A percentile compares a stretch with the other conserved stretches of the same genome.
These are phyloP conservation scores for Hirundichthys speculiger DNA, from an alignment of 2,113 vertebrate species.

Conservation along the genomic window DNA sequence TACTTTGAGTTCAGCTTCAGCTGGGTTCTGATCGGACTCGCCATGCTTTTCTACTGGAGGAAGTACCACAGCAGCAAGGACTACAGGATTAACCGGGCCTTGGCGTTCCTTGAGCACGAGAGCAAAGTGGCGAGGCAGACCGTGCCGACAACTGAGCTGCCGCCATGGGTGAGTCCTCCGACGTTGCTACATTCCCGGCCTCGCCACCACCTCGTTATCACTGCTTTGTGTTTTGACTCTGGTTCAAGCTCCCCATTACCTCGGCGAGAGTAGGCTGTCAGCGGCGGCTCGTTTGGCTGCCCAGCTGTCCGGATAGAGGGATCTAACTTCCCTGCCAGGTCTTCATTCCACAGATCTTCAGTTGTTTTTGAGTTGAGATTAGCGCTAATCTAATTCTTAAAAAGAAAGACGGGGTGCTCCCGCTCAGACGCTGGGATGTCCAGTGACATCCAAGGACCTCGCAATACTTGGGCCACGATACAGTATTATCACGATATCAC, in stretches of 20 bases:
- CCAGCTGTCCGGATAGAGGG: slow-evolving; percentile 3
- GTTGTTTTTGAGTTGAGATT: too few relatives aligned
- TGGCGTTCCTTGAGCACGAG: slow-evolving; percentile 90
- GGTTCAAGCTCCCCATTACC: not conserved
- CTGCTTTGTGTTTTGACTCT: not conserved
- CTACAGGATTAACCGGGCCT: slow-evolving; percentile 82
- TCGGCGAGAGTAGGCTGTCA: not conserved
- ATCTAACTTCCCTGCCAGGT: not conserved
- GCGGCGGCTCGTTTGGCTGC: not conserved
- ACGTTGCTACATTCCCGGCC: not conserved
- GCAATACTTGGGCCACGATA: too few relatives aligned
- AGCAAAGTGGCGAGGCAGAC: slow-evolving; percentile 80
- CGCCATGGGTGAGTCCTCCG: slow-evolving; percentile 88
- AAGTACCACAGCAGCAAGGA: slow-evolving; percentile 79
- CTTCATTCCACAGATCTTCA: not conserved
- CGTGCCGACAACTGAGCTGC: slow-evolving; percentile 86
- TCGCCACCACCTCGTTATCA: not conserved
- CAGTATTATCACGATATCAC: too few relatives aligned
- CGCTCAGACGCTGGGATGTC: too few relatives aligned
- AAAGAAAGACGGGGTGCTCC: too few relatives aligned
- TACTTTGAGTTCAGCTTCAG: slow-evolving; percentile 96
- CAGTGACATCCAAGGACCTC: too few relatives aligned
- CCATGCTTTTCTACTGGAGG: slow-evolving; percentile 86
- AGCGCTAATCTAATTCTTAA: too few relatives aligned
- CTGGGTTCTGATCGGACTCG: slow-evolving; percentile 91